A percentile compares a stretch with the other conserved stretches of the same genome.
Evolutionary conservation across 2,113 vertebrate genomes (phyloP).

Genomic region (Tachycineta bicolor): DNA sequence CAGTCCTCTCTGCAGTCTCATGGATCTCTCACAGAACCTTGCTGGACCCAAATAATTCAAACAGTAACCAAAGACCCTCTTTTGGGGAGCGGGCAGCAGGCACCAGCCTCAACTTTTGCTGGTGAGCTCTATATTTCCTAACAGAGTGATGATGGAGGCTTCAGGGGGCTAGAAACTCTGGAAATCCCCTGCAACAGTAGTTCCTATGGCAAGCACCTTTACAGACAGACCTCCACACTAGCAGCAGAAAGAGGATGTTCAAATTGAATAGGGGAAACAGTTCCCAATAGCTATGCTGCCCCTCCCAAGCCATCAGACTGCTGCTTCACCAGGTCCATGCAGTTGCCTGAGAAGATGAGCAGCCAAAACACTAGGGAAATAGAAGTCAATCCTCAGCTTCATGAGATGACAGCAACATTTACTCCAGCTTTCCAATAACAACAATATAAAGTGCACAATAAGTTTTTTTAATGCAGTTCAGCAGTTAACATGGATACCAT

Average conservation of each 20-base stretch:
- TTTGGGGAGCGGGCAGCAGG: not conserved
- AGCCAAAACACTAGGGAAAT: not conserved
- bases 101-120: not conserved
- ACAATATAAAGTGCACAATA: not conserved
- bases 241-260: not conserved
- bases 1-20: not conserved
- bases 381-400: not conserved
- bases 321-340: not conserved
- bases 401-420: not conserved
- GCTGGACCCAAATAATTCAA: not conserved
- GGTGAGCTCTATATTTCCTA: not conserved
- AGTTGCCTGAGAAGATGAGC: not conserved
- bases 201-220: not conserved
- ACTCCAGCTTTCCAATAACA: not conserved
- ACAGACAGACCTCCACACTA: not conserved
- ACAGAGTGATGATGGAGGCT: not conserved
- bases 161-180: not conserved
- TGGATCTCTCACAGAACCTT: not conserved
- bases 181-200: not conserved
- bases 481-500: not conserved
- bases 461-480: not conserved
- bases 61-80: not conserved
- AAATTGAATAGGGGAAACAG: not conserved
- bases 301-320: not conserved
- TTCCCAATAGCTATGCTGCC: not conserved